phyloP scores from a whole-genome alignment of 2,888 invertebrate species.

The Apotomis capreana region DNA sequence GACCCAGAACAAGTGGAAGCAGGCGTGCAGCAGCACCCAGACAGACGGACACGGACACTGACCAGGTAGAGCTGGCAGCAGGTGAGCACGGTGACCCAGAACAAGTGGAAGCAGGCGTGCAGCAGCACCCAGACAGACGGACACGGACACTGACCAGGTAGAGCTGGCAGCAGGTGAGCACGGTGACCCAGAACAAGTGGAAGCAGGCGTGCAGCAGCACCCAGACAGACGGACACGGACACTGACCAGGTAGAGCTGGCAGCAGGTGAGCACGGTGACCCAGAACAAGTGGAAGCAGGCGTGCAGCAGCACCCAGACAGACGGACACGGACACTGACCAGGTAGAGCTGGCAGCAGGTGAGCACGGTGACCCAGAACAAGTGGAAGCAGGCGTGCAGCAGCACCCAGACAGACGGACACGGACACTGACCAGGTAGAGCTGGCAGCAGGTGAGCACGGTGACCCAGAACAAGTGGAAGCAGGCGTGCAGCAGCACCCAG shows the following conservation, averaged over 20 bases:
- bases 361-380: too few relatives aligned
- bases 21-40: too few relatives aligned
- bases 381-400: too few relatives aligned
- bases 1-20: too few relatives aligned
- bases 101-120: too few relatives aligned
- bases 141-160: constrained; percentile 85
- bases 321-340: constrained; percentile 85
- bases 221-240: too few relatives aligned
- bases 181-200: too few relatives aligned
- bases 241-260: constrained; percentile 85
- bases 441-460: constrained; percentile 45
- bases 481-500: constrained; percentile 88
- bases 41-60: constrained; percentile 68
- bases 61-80: constrained; percentile 79
- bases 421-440: constrained; percentile 85
- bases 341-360: constrained; percentile 39
- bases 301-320: too few relatives aligned
- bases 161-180: background rate
- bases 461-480: constrained; percentile 87
- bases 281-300: too few relatives aligned
- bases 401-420: too few relatives aligned
- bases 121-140: too few relatives aligned
- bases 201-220: too few relatives aligned
- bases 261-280: background rate
- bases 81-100: background rate